These are phyloP conservation scores for Cyaniris semiargus DNA, from an alignment of 2,888 invertebrate genomes.

Conservation along the genomic window DNA sequence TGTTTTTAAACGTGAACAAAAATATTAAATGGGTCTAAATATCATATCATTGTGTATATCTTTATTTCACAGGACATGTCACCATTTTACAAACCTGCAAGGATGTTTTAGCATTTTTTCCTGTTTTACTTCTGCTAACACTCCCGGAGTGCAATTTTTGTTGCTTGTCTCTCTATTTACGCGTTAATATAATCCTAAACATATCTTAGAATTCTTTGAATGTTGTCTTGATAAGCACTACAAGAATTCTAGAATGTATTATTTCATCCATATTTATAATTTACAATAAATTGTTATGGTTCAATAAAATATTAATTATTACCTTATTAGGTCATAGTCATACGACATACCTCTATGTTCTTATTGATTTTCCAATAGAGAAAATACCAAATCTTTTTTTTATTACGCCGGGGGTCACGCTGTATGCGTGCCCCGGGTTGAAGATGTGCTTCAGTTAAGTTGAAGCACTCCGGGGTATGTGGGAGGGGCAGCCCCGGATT, in stretches of 20 bases:
- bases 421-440: too few relatives aligned
- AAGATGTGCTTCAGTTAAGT: too few relatives aligned
- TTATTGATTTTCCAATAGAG: neutral
- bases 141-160: neutral
- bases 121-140: neutral
- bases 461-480: too few relatives aligned
- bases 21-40: too few relatives aligned
- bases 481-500: too few relatives aligned
- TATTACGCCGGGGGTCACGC: too few relatives aligned
- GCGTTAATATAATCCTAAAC: neutral
- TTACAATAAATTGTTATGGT: neutral
- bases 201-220: neutral
- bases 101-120: neutral
- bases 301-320: neutral
- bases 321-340: neutral
- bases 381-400: too few relatives aligned
- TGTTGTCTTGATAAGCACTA: neutral
- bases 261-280: constrained; percentile 2
- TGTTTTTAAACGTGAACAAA: too few relatives aligned
- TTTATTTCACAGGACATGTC: too few relatives aligned
- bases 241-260: neutral
- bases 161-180: neutral
- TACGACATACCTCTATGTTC: neutral
- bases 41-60: too few relatives aligned
- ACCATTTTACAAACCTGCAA: neutral